Base-by-base conservation (phyloP, 2,797 vertebrate genomes). In the Falco novaeseelandiae region DNA sequence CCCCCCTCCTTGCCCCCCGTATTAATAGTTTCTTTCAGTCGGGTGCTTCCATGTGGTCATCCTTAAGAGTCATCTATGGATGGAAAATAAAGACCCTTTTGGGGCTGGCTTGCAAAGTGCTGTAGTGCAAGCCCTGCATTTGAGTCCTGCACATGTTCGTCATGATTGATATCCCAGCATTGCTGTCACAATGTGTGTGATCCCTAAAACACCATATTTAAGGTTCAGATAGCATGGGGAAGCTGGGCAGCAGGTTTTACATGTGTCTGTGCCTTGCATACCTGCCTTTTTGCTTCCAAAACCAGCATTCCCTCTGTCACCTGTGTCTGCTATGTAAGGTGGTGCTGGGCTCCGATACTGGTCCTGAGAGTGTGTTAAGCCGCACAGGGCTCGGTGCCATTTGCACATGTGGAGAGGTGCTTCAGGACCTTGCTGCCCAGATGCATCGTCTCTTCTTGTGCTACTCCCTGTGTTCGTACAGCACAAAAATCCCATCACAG, bases 401-500 rank as follows among this genome's bases (percentile, higher is more conserved):
- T 67, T 87, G 71, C 32, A 73, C 7, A 18, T 0, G 0, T 30
- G 44, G n/a, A 54, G 81, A 63, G 18, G 10, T 54, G 44, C 78
- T 49, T 82, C 49, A 29, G 83, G 78, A 78, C 69, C 29, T 80
- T 42, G 22, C 78, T 61, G 42, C 57, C 30, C 46, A 55, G 34
- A 44, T n/a, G 5, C 7, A 1, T 40, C 8, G 0, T 63, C 61
- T 69, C 54, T 77, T 86, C 69, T 62, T 14, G 49, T 72, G 82
- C 32, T 40, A 46, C 72, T 77, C 54, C 51, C 48, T 44, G 67
- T 61, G 34, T 66, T 89, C 1, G 2, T 23, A 51, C 36, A 27
- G 90, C 80, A 34, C 87, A 80, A 78, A 89, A 93, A 92, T 95
- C 92, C 85, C 89, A 58, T 96, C 72, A 25, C 14, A 2, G 46